Percentiles rank a stretch among this genome's conserved stretches.
These are phyloP conservation scores for Harpalus rufipes DNA, from an alignment of 2,888 invertebrate genomes.

Conservation along the genomic window DNA sequence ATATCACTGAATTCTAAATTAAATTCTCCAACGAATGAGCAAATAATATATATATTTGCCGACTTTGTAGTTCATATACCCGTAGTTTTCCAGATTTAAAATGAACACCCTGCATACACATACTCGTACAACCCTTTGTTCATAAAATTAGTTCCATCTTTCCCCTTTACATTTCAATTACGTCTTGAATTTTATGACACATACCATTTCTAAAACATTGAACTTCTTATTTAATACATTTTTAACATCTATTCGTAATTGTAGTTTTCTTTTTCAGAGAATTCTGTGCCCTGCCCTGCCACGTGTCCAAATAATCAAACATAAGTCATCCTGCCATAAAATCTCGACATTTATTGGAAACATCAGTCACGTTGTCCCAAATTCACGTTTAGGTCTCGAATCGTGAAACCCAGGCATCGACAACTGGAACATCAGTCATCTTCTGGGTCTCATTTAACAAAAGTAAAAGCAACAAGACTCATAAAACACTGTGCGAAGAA, in stretches of 20 bases:
- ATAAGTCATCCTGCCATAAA: slow-evolving; percentile 37
- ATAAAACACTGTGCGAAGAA: slow-evolving; percentile 29
- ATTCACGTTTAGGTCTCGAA: slow-evolving; percentile 14
- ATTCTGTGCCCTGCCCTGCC: neutral
- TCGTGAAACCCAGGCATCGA: slow-evolving; percentile 17
- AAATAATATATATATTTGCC: too few species aligned
- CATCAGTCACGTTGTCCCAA: slow-evolving; percentile 36
- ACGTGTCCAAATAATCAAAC: slow-evolving; percentile 16
- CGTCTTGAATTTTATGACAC: too few species aligned
- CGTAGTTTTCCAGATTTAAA: too few species aligned
- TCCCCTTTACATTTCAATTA: too few species aligned
- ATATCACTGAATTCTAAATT: too few species aligned
- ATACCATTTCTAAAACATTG: too few species aligned
- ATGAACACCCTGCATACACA: too few species aligned
- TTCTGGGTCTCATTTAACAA: slow-evolving; percentile 41
- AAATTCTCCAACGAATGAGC: too few species aligned
- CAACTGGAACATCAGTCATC: slow-evolving; percentile 16
- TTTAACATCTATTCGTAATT: neutral
- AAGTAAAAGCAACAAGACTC: slow-evolving; percentile 48
- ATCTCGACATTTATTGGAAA: slow-evolving; percentile 34
- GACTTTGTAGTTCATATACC: too few species aligned
- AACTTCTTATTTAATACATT: too few species aligned
- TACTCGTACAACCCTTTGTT: too few species aligned
- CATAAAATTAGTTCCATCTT: too few species aligned
- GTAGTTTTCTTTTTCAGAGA: neutral